Base-by-base conservation (phyloP, 2,888 invertebrate species). In the Lithophane leautieri region DNA sequence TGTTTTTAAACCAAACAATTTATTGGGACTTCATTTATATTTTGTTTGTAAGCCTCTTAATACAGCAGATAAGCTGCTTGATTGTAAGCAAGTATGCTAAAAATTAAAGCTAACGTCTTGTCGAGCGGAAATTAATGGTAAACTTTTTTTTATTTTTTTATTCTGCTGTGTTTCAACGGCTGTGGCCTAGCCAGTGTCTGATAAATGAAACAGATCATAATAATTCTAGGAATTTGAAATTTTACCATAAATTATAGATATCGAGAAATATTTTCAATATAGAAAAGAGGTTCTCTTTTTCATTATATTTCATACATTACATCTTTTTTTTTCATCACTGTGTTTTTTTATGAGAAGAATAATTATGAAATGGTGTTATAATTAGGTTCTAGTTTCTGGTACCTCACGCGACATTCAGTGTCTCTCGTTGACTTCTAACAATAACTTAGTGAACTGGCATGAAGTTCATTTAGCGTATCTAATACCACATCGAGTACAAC, bases 81-180 rank as follows among this genome's bases (percentile, higher is more conserved):
- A 83, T 81, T 83, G 61, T 28, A 58, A 72, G 66, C 44, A 58
- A 72, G 78, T 61, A 52, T 47, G 14, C 58, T 76, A 68, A 42
- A 70, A 52, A 40, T 65, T 47, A 2, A 56, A 58, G 56, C 44
- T 44, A 40, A 61, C 52, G 28, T 56, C 52, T 70, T 58, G 25
- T 16, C 19, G 22, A 42, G 19, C 34, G 66, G 34, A 82, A 69
- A 77, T 72, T 40, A 62, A 73, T 40, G 47, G 8, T 16, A 22
- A 14, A 70, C 0, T 56, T 81, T 44, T 40, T 40, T 58, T 42
- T 42, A 70, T 0, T 56, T 81, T 44, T 40, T 40, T 58, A 50
- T 42, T 40, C 25, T 77, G 34, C 47, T 68, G 25, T 25, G n/a
- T 44, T 73, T 60, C 19, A 25, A 40, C 54, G 40, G 9, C 22